Conservation (phyloP, 2,888 invertebrate species). For the Pterostichus niger region DNA sequence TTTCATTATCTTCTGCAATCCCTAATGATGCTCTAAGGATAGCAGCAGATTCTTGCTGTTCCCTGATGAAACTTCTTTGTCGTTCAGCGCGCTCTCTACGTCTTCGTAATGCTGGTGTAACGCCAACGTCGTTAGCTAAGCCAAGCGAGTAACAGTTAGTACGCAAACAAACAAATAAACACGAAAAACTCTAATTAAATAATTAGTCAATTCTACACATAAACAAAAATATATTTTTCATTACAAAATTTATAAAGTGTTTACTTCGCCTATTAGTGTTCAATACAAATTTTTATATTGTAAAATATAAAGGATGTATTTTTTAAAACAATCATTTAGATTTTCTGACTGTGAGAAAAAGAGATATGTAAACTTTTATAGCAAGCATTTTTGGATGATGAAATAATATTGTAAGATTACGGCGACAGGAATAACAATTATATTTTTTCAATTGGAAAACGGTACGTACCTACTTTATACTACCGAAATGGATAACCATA, state of each 20-base stretch:
- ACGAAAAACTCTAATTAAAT: neutral
- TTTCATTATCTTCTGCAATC: slow-evolving; percentile 73
- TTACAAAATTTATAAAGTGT: neutral
- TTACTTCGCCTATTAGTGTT: no score
- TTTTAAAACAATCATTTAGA: no score
- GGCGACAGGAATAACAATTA: no score
- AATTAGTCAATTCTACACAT: slow-evolving; percentile 13
- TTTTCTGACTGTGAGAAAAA: no score
- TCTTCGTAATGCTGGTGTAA: slow-evolving; percentile 89
- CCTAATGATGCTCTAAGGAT: slow-evolving; percentile 77
- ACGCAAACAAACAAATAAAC: slow-evolving; percentile 17
- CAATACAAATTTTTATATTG: no score
- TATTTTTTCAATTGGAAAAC: no score
- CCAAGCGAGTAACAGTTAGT: slow-evolving; percentile 69
- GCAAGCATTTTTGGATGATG: no score
- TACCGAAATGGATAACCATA: no score
- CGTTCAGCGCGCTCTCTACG: slow-evolving; percentile 91
- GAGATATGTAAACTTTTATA: no score
- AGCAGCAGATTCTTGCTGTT: slow-evolving; percentile 86
- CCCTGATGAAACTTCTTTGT: slow-evolving; percentile 90
- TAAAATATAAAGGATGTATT: no score
- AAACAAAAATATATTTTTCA: neutral
- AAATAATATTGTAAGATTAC: no score
- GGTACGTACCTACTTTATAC: no score
- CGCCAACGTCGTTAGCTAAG: slow-evolving; percentile 83